These are phyloP conservation scores for Turdus rufiventris DNA, from an alignment of 2,113 vertebrate species.

Conservation along the genomic window DNA sequence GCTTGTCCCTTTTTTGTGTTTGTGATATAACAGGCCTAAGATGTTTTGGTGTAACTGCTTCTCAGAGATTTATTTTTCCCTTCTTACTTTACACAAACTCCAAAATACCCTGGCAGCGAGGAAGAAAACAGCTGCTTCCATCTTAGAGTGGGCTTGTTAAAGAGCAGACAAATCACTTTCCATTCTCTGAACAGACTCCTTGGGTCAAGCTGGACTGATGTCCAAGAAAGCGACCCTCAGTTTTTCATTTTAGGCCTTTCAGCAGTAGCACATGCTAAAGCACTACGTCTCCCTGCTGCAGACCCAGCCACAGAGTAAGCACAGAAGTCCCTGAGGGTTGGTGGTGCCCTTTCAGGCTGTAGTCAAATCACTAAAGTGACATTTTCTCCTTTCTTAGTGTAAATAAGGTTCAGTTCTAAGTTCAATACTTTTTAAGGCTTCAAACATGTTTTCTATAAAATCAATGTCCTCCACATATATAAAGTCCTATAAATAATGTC, in stretches of 20 bases:
- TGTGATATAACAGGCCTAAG: slow-evolving; percentile 26
- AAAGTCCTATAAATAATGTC: not conserved
- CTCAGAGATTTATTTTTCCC: not conserved
- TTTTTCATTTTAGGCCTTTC: not conserved
- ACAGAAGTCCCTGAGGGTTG: not conserved
- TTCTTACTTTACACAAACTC: not conserved
- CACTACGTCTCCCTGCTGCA: not conserved
- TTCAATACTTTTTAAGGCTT: not conserved
- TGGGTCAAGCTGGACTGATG: not conserved
- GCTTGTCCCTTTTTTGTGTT: not conserved
- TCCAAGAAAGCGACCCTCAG: not conserved
- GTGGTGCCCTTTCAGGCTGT: not conserved
- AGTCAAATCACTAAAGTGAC: not conserved
- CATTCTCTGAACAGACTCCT: not conserved
- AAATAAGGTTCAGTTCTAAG: not conserved
- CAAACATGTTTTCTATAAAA: not conserved
- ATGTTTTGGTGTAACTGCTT: not conserved
- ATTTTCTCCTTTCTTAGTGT: not conserved
- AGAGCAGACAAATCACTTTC: not conserved
- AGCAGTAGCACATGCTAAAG: not conserved
- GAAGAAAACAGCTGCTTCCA: not conserved
- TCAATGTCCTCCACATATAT: not conserved
- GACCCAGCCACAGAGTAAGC: not conserved
- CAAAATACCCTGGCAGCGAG: not conserved
- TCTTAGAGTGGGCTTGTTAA: not conserved